phyloP scores from a whole-genome alignment of 1,140 invertebrate genomes.

The Meloidogyne chitwoodi region DNA sequence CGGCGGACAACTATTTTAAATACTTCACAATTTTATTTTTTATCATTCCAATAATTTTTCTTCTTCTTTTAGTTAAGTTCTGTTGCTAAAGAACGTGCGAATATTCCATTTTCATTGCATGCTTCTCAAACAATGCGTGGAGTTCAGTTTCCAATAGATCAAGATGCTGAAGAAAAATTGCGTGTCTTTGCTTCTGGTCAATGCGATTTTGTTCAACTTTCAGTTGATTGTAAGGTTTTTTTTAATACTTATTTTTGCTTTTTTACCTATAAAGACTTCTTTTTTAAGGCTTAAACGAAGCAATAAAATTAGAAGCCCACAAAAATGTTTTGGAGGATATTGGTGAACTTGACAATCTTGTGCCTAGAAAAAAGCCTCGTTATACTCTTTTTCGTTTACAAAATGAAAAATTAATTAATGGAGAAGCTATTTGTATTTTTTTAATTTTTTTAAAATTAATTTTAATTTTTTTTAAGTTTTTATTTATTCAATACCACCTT shows the following conservation, averaged over 20 bases:
- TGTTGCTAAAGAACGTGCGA: slow-evolving; percentile 40
- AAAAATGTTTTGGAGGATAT: slow-evolving; percentile 24
- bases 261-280: background rate
- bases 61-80: slow-evolving; percentile 26
- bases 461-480: slow-evolving; percentile 47
- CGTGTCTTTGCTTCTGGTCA: slow-evolving; percentile 63
- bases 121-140: slow-evolving; percentile 68
- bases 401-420: slow-evolving; percentile 31
- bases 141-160: slow-evolving; percentile 83
- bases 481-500: slow-evolving; percentile 58
- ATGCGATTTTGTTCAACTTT: slow-evolving; percentile 69
- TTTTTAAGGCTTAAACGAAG: slow-evolving; percentile 52
- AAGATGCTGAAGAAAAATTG: slow-evolving; percentile 74
- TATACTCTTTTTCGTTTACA: slow-evolving; percentile 54
- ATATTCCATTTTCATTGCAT: slow-evolving; percentile 36
- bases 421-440: background rate
- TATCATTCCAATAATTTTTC: too few species aligned
- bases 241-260: slow-evolving; percentile 15
- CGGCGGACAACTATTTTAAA: too few species aligned
- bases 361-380: slow-evolving; percentile 53
- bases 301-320: slow-evolving; percentile 54
- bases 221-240: slow-evolving; percentile 8
- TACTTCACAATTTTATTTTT: background rate
- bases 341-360: slow-evolving; percentile 43
- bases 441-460: background rate